Conservation (phyloP, 2,113 vertebrate genomes). For the Notarius lentiginosus region DNA sequence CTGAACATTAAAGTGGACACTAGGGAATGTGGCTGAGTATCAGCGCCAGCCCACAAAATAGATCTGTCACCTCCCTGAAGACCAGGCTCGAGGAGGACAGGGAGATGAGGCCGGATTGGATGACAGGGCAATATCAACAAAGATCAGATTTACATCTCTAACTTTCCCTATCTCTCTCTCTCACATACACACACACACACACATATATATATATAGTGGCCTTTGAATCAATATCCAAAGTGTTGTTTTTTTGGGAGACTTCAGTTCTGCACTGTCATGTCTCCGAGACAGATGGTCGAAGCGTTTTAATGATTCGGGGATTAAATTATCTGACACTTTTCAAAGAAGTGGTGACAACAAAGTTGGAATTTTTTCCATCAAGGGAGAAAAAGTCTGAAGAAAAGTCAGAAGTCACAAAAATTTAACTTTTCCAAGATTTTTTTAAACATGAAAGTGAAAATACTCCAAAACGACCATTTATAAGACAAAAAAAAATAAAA, state of each 20-base stretch:
- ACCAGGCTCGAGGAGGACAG: constrained; percentile 6
- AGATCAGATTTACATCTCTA: constrained; percentile 39
- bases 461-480: not conserved
- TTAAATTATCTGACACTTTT: constrained; percentile 21
- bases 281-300: not conserved
- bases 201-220: not conserved
- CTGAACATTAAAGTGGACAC: constrained; percentile 39
- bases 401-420: constrained; percentile 1
- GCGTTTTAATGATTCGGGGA: constrained; percentile 27
- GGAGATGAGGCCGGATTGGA: constrained; percentile 19
- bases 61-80: constrained; percentile 49
- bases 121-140: constrained; percentile 49
- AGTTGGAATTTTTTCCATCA: not conserved
- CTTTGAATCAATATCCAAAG: constrained; percentile 47
- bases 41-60: constrained; percentile 40
- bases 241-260: constrained; percentile 2
- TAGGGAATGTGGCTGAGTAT: constrained; percentile 42
- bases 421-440: not conserved
- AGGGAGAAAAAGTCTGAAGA: not conserved
- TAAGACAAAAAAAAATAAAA: not conserved
- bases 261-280: not conserved
- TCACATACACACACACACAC: constrained; percentile 15
- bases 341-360: not conserved
- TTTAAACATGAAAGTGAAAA: not conserved
- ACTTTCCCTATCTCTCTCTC: constrained; percentile 9